These are phyloP conservation scores for Geothlypis trichas DNA, from an alignment of 2,113 vertebrate genomes.

Conservation along the genomic window DNA sequence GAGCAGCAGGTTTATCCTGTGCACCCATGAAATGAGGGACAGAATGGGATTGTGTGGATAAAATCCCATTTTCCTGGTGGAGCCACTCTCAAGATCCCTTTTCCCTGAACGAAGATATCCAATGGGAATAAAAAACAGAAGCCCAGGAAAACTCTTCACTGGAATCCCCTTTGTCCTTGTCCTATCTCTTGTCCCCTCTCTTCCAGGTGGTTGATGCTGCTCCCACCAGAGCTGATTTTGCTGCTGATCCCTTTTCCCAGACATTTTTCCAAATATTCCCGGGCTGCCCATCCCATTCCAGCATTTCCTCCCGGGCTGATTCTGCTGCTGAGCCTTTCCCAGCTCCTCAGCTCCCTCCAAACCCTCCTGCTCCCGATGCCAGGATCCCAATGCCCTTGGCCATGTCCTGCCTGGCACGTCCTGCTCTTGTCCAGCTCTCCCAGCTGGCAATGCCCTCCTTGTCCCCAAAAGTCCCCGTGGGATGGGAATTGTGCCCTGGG, in stretches of 20 bases:
- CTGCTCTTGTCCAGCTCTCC: not conserved
- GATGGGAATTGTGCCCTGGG: not conserved
- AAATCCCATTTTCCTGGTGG: not conserved
- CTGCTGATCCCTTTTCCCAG: not conserved
- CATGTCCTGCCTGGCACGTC: not conserved
- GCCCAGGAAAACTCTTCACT: rapidly evolving
- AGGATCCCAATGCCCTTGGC: rapidly evolving
- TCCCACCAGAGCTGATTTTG: not conserved
- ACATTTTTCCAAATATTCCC: not conserved
- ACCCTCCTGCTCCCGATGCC: not conserved
- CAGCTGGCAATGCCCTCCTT: not conserved
- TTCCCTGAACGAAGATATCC: rapidly evolving
- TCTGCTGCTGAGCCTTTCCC: not conserved
- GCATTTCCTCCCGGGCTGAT: rapidly evolving
- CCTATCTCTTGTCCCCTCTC: not conserved
- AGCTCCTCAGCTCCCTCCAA: not conserved
- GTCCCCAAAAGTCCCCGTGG: not conserved
- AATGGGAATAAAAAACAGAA: rapidly evolving
- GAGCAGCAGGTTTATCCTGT: rapidly evolving
- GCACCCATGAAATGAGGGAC: rapidly evolving
- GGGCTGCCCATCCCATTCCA: not conserved
- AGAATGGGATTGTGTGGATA: rapidly evolving
- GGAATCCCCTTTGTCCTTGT: not conserved
- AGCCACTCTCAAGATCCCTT: not conserved
- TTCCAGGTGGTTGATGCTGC: rapidly evolving